phyloP scores from a whole-genome alignment of 1,140 invertebrate species.

The Gryon sp. region DNA sequence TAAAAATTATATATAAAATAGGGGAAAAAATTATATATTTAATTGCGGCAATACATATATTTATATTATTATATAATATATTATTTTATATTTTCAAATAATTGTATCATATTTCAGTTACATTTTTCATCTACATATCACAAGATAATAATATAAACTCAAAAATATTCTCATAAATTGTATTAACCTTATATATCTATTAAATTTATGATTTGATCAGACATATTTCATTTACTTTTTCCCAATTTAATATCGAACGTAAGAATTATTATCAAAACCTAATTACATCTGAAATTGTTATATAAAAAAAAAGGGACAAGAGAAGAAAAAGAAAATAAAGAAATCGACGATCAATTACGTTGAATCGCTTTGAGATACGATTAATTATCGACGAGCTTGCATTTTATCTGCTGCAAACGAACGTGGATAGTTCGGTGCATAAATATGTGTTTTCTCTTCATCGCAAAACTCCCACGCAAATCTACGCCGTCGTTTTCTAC shows the following conservation, averaged over 20 bases:
- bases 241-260: too few species aligned
- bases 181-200: too few species aligned
- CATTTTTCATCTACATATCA: too few species aligned
- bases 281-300: conserved; percentile 1
- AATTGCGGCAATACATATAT: neutral
- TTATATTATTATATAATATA: too few species aligned
- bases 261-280: neutral
- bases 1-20: too few species aligned
- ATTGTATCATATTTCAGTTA: too few species aligned
- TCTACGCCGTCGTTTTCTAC: conserved; percentile 45
- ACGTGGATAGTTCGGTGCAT: conserved; percentile 44
- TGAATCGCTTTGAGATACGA: conserved; percentile 58
- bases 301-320: too few species aligned
- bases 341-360: conserved; percentile 33
- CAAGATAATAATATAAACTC: too few species aligned
- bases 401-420: conserved; percentile 69
- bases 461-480: conserved; percentile 55
- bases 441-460: conserved; percentile 65
- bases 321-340: conserved; percentile 17
- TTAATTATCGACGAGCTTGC: conserved; percentile 73
- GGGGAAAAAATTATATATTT: neutral
- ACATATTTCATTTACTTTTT: too few species aligned
- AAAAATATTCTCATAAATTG: too few species aligned
- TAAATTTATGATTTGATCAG: too few species aligned
- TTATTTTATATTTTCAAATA: too few species aligned